phyloP scores from a whole-genome alignment of 2,113 vertebrate species.

The Dicrurus megarhynchus region DNA sequence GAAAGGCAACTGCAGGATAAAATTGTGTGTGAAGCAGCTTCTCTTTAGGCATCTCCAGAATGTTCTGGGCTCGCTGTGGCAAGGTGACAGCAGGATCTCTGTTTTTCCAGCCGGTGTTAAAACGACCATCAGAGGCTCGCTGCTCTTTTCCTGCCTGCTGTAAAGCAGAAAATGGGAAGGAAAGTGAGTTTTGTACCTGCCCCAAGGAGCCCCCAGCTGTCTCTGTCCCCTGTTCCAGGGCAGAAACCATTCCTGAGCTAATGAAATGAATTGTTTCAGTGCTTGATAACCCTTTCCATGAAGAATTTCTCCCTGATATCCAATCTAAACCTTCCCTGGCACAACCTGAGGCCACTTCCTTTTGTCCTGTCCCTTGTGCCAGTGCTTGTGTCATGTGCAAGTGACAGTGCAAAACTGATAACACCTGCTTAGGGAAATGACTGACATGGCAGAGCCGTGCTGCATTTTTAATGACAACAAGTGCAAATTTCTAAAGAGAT shows the following conservation, averaged over 20 bases:
- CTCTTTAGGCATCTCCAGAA: not conserved
- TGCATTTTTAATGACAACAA: not conserved
- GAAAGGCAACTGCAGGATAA: not conserved
- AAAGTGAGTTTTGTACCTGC: not conserved
- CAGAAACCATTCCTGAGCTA: not conserved
- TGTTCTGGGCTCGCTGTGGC: not conserved
- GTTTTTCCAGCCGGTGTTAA: not conserved
- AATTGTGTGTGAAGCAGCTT: not conserved
- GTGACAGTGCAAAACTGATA: not conserved
- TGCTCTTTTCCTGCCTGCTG: not conserved
- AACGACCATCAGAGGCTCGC: not conserved
- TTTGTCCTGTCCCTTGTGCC: not conserved
- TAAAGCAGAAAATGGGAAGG: not conserved
- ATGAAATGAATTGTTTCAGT: not conserved
- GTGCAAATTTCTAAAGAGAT: not conserved
- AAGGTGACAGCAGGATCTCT: not conserved
- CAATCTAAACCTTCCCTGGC: not conserved
- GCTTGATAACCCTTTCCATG: not conserved
- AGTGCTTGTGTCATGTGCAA: not conserved
- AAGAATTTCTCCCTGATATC: accelerated
- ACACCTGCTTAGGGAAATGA: not conserved
- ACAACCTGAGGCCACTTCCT: not conserved
- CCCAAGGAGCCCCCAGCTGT: not conserved
- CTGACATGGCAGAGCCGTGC: not conserved
- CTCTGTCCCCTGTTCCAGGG: not conserved